These are phyloP conservation scores for Agriopis marginaria DNA, from an alignment of 2,888 invertebrate species.

Conservation along the genomic window DNA sequence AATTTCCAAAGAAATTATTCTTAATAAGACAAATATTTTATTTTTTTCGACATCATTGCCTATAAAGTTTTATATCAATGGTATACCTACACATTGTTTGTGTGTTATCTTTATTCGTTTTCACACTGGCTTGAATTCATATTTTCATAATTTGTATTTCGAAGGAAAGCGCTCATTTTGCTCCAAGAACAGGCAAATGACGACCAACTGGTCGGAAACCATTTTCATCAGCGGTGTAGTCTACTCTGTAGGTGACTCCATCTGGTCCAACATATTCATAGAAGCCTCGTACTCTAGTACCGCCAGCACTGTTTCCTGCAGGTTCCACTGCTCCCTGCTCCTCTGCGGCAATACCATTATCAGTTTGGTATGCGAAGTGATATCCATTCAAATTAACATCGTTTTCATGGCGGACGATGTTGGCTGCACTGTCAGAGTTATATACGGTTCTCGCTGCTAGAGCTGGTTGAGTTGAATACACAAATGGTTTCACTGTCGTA, in stretches of 20 bases:
- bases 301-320: slow-evolving; percentile 78
- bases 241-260: slow-evolving; percentile 85
- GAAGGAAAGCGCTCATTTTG: slow-evolving; percentile 26
- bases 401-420: slow-evolving; percentile 84
- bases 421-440: slow-evolving; percentile 80
- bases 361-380: slow-evolving; percentile 87
- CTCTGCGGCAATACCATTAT: slow-evolving; percentile 88
- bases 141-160: neutral
- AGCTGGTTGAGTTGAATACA: slow-evolving; percentile 45
- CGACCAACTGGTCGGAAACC: slow-evolving; percentile 85
- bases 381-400: slow-evolving; percentile 84
- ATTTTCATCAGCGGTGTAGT: slow-evolving; percentile 88
- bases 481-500: slow-evolving; percentile 33
- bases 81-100: slow-evolving; percentile 2
- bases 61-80: slow-evolving; percentile 1
- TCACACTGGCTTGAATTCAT: neutral
- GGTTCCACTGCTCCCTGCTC: slow-evolving; percentile 87
- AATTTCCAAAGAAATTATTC: slow-evolving; percentile 26
- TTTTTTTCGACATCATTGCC: slow-evolving; percentile 13
- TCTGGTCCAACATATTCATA: slow-evolving; percentile 89
- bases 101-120: slow-evolving; percentile 7
- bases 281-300: slow-evolving; percentile 88
- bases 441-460: slow-evolving; percentile 50
- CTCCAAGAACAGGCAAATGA: slow-evolving; percentile 71
- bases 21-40: slow-evolving; percentile 23